These are phyloP conservation scores for Chloebia gouldiae DNA, from an alignment of 2,113 vertebrate species.

Conservation along the genomic window DNA sequence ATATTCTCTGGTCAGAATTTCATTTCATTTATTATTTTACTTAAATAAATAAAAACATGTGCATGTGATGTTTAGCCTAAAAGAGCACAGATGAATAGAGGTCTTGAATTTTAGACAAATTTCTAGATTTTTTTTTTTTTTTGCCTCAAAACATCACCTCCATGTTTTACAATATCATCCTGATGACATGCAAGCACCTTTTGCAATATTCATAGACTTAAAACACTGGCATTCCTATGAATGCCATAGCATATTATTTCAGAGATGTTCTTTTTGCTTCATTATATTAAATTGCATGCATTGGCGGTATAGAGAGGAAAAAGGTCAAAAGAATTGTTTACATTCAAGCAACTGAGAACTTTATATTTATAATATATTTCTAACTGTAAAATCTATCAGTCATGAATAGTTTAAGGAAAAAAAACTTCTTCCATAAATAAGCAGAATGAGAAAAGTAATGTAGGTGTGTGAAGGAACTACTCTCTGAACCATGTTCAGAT, in stretches of 20 bases:
- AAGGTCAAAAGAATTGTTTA: not conserved
- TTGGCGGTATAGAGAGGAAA: not conserved
- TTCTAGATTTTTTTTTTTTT: not conserved
- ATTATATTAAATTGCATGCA: not conserved
- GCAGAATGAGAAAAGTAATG: not conserved
- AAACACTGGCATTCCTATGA: not conserved
- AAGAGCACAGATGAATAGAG: not conserved
- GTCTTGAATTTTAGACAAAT: not conserved
- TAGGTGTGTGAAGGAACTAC: not conserved
- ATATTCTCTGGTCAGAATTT: not conserved
- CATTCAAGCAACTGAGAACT: not conserved
- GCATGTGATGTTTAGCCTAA: not conserved
- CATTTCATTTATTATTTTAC: not conserved
- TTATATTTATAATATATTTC: too few species aligned
- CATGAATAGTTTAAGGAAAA: not conserved
- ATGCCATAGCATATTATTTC: not conserved
- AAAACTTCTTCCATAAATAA: slow-evolving; percentile 1
- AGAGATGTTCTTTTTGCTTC: not conserved
- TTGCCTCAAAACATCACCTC: not conserved
- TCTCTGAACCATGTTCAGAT: not conserved
- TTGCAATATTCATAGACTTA: not conserved
- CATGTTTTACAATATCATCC: not conserved
- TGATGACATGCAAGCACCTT: not conserved
- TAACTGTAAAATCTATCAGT: not conserved
- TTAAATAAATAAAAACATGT: not conserved